Conservation (phyloP, 2,888 invertebrate genomes). For the Tinea semifulvella region DNA sequence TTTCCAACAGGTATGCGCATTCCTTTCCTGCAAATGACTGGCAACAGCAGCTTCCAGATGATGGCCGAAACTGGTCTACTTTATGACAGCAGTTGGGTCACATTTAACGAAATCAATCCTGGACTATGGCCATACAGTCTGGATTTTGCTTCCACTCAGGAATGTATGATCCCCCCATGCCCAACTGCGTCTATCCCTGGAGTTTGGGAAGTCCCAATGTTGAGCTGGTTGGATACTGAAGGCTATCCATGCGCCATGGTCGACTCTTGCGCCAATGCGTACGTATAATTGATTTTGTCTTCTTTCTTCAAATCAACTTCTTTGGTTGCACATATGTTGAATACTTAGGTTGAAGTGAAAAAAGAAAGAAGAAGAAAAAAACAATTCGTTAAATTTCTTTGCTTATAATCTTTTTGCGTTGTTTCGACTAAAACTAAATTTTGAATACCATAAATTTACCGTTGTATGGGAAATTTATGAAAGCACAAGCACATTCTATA, state of each 20-base stretch:
- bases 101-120: constrained; percentile 38
- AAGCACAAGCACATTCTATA: too few relatives aligned
- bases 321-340: too few relatives aligned
- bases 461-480: too few relatives aligned
- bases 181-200: constrained; percentile 66
- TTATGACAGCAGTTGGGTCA: constrained; percentile 73
- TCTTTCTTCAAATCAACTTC: too few relatives aligned
- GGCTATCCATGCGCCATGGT: constrained; percentile 64
- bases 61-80: constrained; percentile 52
- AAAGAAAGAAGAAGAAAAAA: too few relatives aligned
- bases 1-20: constrained; percentile 55
- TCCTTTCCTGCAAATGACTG: constrained; percentile 66
- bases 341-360: too few relatives aligned
- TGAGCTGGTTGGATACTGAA: constrained; percentile 56
- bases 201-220: constrained; percentile 73
- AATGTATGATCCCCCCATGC: constrained; percentile 65
- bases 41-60: constrained; percentile 66
- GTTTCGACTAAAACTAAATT: too few relatives aligned
- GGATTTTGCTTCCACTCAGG: constrained; percentile 65
- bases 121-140: constrained; percentile 76
- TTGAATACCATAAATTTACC: too few relatives aligned
- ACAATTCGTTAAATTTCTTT: too few relatives aligned
- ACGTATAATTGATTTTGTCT: too few relatives aligned
- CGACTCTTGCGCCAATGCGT: constrained; percentile 59
- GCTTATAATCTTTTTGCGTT: too few relatives aligned